Base-by-base conservation (phyloP, 2,888 invertebrate species). In the Lymantria monacha region DNA sequence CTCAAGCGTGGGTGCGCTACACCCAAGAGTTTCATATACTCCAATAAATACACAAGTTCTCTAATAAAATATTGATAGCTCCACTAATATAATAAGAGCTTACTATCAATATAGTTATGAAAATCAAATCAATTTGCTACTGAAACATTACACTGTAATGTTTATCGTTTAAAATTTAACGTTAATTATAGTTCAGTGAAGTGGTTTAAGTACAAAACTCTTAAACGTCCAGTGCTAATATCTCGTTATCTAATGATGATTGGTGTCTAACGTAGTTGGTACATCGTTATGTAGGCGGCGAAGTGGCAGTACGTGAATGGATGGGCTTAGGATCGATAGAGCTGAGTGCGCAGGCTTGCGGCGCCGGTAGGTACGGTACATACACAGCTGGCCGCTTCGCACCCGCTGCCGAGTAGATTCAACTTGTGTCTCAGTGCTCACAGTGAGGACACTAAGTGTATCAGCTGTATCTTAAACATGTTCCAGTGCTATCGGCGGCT, bases 231-330 rank as follows among this genome's bases (percentile, higher is more conserved):
- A 73, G 76, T 75, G 73, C 69, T 82, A 85, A 88, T 88, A 87
- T 78, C 70, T 74, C 74, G 79, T 85, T 90, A 89, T 87, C 87
- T 81, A 82, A 83, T 80, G 81, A 79, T 85, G 87, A 87, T 89
- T 86, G 82, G 76, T 76, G 81, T 84, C 79, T 83, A 84, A 83
- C 83, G 81, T 74, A 59, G 72, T 74, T 67, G 77, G 74, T 74
- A 69, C 71, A 74, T 75, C 73, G 80, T 78, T 81, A 84, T 83
- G 88, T 88, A 84, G 89, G 88, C 83, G 87, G 81, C 58, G 77
- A 76, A 79, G 79, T 77, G 82, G 78, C 72, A 74, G 76, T 77
- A 70, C 79, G 84, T 90, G 90, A 89, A 89, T 87, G 86, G 85
- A 81, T 73, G 73, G 70, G 63, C 63, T 64, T 57, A 55, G 79